Base-by-base conservation (phyloP, 2,888 invertebrate genomes). In the Drepanosiphum platanoidis region DNA sequence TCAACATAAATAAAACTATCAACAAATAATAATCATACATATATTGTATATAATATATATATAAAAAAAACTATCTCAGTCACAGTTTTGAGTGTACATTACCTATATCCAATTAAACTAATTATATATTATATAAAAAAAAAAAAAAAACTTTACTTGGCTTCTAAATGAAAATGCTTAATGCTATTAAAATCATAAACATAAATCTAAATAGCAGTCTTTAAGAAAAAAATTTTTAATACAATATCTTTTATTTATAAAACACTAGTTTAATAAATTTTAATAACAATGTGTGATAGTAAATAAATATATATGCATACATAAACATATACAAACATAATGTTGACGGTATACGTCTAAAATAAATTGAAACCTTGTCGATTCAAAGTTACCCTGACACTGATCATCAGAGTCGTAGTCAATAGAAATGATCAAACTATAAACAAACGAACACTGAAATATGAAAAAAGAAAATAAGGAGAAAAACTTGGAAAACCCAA, bases 171-270 rank as follows among this genome's bases (percentile, higher is more conserved):
- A 77, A 70, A 39, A 77, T 70, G 30, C 84, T 77, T 77, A 84
- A 84, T 70, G 84, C 77, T 46, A 66, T 84, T 83, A 77, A 68
- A 84, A 84, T 84, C 84, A 84, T 75, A 75, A 77, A 70, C 22
- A 77, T 84, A 77, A 77, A 84, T 77, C 77, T 84, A 84, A 84
- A 77, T 66, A 77, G 84, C 84, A 84, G 84, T 84, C 84, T 84
- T 84, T 58, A 70, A 83, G n/a, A 82, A 83, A 74, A 72, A 68
- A 42, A 72, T 42, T 72, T 71, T 82, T 71, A 71, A 22, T 82
- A 82, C 18, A 82, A 82, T n/a, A 61, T 70, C 46, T n/a, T 27
- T 7, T 11, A 58, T 22, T 70, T 22, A n/a, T 70, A 71, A 34
- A 72, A 61, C 15, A 72, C 39, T 61, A 82, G 32, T 72, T 72